Evolutionary conservation across 2,888 invertebrate genomes (phyloP).

Genomic region (Nomada lathburiana): DNA sequence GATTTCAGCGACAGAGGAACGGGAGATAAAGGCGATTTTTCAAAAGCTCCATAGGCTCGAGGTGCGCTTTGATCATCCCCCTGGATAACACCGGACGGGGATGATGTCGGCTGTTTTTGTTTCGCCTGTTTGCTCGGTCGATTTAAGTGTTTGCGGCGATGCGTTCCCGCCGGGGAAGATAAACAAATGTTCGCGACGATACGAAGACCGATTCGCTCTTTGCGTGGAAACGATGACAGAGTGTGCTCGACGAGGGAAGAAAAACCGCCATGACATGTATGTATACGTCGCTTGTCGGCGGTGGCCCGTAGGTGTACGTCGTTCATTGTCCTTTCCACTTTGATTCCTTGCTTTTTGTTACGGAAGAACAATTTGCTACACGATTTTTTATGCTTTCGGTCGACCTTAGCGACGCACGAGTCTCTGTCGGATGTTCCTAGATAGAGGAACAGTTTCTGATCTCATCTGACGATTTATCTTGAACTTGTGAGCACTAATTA

Average conservation of each 20-base stretch:
- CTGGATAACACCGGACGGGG: constrained; percentile 33
- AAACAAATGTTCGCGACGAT: constrained; percentile 57
- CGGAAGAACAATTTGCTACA: background rate
- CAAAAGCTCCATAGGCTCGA: constrained; percentile 44
- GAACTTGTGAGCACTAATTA: too few species aligned
- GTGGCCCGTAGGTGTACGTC: background rate
- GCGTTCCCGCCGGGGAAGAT: constrained; percentile 17
- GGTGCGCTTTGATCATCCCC: constrained; percentile 52
- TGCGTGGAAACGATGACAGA: background rate
- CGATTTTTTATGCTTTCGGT: background rate
- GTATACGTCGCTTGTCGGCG: background rate
- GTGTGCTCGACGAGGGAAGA: background rate
- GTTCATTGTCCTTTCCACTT: background rate
- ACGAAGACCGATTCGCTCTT: constrained; percentile 33
- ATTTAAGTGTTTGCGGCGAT: constrained; percentile 63
- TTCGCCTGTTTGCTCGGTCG: constrained; percentile 58
- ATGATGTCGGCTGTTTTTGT: constrained; percentile 25
- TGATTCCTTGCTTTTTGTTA: background rate
- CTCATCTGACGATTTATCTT: too few species aligned
- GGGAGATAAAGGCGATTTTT: constrained; percentile 65
- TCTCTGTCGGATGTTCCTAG: too few species aligned
- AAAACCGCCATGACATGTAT: background rate
- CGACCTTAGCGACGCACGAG: too few species aligned
- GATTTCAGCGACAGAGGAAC: constrained; percentile 28
- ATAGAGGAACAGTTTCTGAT: too few species aligned